Conservation (phyloP, 2,888 invertebrate species). For the Caenorhabditis parvicauda region DNA sequence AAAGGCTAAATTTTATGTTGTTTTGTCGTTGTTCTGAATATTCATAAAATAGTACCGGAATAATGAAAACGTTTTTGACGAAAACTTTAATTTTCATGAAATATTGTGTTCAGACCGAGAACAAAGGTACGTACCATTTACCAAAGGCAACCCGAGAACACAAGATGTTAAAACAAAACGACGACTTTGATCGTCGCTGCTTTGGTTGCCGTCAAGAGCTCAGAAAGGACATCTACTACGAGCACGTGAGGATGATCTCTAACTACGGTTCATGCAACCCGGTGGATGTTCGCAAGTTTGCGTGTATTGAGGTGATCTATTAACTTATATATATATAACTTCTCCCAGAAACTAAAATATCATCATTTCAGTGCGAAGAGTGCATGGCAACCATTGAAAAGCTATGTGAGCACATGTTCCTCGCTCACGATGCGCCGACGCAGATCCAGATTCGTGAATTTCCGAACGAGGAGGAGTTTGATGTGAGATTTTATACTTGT, state of each 20-base stretch:
- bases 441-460: constrained; percentile 5
- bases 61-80: too few species aligned
- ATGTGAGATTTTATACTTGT: neutral
- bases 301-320: constrained; percentile 12
- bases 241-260: neutral
- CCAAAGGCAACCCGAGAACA: too few species aligned
- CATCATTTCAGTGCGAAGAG: constrained; percentile 3
- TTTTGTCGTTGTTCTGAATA: too few species aligned
- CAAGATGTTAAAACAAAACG: too few species aligned
- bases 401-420: constrained; percentile 12
- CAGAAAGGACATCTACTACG: neutral
- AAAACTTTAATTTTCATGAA: too few species aligned
- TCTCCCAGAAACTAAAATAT: neutral
- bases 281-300: neutral
- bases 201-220: neutral
- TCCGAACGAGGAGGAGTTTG: constrained; percentile 15
- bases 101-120: too few species aligned
- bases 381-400: constrained; percentile 8
- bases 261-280: neutral
- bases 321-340: too few species aligned
- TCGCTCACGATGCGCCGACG: constrained; percentile 11
- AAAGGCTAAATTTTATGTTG: too few species aligned
- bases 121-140: too few species aligned
- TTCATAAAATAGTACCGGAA: too few species aligned
- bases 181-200: too few species aligned